Evolutionary conservation across 2,113 vertebrate species (phyloP).

Genomic region (Mystacornis crossleyi): DNA sequence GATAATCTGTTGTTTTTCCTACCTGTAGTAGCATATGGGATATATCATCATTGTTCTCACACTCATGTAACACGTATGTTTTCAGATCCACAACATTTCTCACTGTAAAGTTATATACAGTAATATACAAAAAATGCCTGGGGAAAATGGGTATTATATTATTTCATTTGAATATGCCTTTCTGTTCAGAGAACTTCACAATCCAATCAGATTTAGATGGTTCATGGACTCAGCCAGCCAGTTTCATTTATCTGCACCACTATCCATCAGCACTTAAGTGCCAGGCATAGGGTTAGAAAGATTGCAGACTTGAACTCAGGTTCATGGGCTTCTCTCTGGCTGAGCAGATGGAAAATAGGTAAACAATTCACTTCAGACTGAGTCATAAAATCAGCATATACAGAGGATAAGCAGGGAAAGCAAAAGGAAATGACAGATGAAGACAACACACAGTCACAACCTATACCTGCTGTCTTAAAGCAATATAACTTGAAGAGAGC

Average conservation of each 20-base stretch:
- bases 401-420: not conserved
- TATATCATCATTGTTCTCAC: not conserved
- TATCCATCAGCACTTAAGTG: not conserved
- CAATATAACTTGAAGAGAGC: not conserved
- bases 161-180: not conserved
- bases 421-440: not conserved
- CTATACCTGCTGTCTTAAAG: not conserved
- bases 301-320: not conserved
- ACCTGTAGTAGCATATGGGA: not conserved
- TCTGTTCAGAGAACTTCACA: not conserved
- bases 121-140: not conserved
- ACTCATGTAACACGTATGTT: accelerated
- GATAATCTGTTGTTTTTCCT: not conserved
- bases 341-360: not conserved
- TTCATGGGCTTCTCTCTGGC: not conserved
- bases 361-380: not conserved
- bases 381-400: constrained; percentile 6
- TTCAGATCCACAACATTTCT: not conserved
- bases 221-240: not conserved
- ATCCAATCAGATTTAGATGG: not conserved
- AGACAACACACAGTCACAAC: not conserved
- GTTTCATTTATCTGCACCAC: not conserved
- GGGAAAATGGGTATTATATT: not conserved
- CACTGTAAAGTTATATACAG: not conserved
- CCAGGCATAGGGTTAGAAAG: not conserved